phyloP scores from a whole-genome alignment of 2,113 vertebrate genomes.

The Vulpes lagopus region DNA sequence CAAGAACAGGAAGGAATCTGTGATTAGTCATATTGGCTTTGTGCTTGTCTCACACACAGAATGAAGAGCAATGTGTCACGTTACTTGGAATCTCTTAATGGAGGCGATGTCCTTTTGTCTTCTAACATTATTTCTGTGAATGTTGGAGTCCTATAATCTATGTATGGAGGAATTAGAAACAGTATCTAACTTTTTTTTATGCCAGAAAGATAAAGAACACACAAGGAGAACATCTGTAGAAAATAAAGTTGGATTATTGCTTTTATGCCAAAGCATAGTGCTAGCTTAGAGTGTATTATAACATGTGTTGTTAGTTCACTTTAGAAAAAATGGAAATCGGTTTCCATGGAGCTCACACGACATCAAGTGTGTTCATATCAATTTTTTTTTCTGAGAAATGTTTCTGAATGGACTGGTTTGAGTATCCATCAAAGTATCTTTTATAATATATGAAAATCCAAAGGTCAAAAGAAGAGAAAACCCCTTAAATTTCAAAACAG shows the following conservation, averaged over 20 bases:
- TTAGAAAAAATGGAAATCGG: not conserved
- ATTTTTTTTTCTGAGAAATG: not conserved
- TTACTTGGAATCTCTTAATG: not conserved
- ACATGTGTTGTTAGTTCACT: not conserved
- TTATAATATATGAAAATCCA: not conserved
- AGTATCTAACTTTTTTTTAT: not conserved
- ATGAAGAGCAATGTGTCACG: not conserved
- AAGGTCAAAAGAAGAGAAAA: not conserved
- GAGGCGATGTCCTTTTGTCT: not conserved
- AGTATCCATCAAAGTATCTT: not conserved
- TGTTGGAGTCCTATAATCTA: not conserved
- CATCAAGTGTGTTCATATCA: not conserved
- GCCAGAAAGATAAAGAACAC: not conserved
- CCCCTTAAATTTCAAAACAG: not conserved
- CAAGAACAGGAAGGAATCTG: not conserved
- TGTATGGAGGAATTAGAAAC: not conserved
- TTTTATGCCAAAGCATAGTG: not conserved
- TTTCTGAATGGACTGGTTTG: not conserved
- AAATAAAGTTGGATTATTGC: not conserved
- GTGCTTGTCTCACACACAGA: not conserved
- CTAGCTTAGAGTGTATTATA: not conserved
- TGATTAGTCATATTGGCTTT: not conserved
- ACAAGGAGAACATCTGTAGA: not conserved
- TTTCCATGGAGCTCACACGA: not conserved
- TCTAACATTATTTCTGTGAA: not conserved